Conservation (phyloP, 1,140 invertebrate species). For the Periplaneta americana region DNA sequence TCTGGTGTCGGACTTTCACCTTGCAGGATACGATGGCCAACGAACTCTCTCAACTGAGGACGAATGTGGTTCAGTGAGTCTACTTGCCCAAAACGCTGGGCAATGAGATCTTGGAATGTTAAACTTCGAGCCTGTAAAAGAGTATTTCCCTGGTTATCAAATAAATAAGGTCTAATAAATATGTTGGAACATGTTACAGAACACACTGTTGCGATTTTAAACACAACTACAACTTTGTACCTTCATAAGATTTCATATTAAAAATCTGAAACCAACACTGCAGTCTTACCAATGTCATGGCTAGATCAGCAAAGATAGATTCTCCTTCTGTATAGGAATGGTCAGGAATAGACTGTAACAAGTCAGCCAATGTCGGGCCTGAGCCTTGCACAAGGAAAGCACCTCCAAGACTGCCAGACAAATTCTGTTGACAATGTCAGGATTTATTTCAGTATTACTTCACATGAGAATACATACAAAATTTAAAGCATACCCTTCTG, state of each 20-base stretch:
- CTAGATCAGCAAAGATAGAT: slow-evolving; percentile 37
- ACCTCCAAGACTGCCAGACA: not conserved
- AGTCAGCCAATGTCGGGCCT: slow-evolving; percentile 35
- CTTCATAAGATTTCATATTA: no score
- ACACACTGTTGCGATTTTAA: no score
- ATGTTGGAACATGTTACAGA: no score
- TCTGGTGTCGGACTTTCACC: slow-evolving; percentile 26
- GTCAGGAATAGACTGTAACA: slow-evolving; percentile 37
- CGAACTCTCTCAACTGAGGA: slow-evolving; percentile 30
- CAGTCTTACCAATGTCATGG: slow-evolving; percentile 33
- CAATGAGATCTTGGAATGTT: slow-evolving; percentile 41
- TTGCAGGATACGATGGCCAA: slow-evolving; percentile 30
- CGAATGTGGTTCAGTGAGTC: slow-evolving; percentile 29
- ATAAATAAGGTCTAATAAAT: no score
- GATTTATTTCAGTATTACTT: no score
- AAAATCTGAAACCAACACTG: not conserved
- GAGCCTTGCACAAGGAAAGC: not conserved
- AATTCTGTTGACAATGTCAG: not conserved
- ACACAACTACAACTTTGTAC: no score
- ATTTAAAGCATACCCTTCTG: no score
- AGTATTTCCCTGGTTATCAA: not conserved
- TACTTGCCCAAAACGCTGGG: slow-evolving; percentile 37
- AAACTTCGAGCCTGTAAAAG: slow-evolving; percentile 30
- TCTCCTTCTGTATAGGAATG: slow-evolving; percentile 37
- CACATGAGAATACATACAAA: no score